phyloP scores from a whole-genome alignment of 2,888 invertebrate species.

The Apoda limacodes region DNA sequence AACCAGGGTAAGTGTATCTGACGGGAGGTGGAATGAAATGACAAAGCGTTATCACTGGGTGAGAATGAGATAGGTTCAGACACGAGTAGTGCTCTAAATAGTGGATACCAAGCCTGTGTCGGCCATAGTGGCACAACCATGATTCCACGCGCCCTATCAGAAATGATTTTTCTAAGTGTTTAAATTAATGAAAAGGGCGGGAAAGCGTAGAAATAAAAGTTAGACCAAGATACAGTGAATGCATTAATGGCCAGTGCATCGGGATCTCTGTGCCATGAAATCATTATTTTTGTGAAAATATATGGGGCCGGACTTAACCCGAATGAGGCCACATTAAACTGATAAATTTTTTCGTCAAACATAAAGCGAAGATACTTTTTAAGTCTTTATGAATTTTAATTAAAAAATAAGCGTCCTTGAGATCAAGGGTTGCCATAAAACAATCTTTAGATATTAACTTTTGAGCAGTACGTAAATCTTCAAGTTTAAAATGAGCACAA shows the following conservation, averaged over 20 bases:
- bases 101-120: conserved; percentile 10
- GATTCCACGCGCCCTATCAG: conserved; percentile 8
- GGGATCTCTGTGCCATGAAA: conserved; percentile 9
- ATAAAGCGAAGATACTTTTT: conserved; percentile 6
- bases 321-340: conserved; percentile 11
- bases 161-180: conserved; percentile 7
- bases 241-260: conserved; percentile 9
- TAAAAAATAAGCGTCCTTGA: conserved; percentile 7
- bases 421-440: not conserved
- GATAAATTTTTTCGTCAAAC: conserved; percentile 3
- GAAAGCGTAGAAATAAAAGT: conserved; percentile 7
- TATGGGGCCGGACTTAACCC: conserved; percentile 5
- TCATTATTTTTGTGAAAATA: conserved; percentile 6
- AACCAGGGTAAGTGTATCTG: conserved; percentile 5
- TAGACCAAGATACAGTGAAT: conserved; percentile 6
- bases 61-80: conserved; percentile 1
- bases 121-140: conserved; percentile 11
- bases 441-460: not conserved
- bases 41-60: conserved; percentile 2
- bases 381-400: conserved; percentile 2
- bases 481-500: conserved; percentile 6
- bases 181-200: conserved; percentile 9
- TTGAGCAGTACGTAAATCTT: conserved; percentile 2
- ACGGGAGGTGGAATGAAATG: conserved; percentile 8
- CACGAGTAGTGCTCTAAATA: conserved; percentile 5